These are phyloP conservation scores for Rafetus swinhoei DNA, from an alignment of 2,113 vertebrate species.

Conservation along the genomic window DNA sequence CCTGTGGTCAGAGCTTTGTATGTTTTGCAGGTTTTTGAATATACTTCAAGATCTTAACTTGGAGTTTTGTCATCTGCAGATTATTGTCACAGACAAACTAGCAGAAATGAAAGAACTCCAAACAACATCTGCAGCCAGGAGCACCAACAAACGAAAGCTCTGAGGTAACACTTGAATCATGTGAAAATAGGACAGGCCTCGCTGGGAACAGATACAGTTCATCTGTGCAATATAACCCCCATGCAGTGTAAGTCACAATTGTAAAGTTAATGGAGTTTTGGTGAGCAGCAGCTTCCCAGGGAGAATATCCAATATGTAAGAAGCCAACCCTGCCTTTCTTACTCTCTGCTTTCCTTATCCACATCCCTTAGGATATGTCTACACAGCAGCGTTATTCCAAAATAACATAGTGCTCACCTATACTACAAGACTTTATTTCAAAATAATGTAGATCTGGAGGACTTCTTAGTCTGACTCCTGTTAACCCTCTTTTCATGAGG, in stretches of 20 bases:
- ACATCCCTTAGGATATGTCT: too few relatives aligned
- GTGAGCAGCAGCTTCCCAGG: conserved; percentile 19
- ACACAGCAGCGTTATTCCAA: too few relatives aligned
- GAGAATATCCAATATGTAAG: neutral
- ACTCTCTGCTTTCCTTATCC: neutral
- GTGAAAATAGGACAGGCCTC: conserved; percentile 24
- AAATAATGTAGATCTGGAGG: too few relatives aligned
- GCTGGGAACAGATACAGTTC: neutral
- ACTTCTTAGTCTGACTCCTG: too few relatives aligned
- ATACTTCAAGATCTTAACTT: conserved; percentile 46
- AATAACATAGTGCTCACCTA: too few relatives aligned
- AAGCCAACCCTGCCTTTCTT: conserved; percentile 2
- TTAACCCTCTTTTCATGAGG: too few relatives aligned
- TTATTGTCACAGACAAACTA: conserved; percentile 44
- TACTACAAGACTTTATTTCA: too few relatives aligned
- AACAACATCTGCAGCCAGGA: conserved; percentile 8
- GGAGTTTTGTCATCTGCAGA: conserved; percentile 41
- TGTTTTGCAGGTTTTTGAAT: conserved; percentile 32
- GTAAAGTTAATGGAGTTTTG: conserved; percentile 50
- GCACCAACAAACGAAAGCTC: neutral
- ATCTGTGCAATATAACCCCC: conserved; percentile 33
- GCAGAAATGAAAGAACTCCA: conserved; percentile 20
- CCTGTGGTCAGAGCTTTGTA: conserved; percentile 15
- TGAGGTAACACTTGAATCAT: neutral
- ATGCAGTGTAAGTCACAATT: conserved; percentile 2